Percentiles rank a stretch among this genome's conserved stretches.
Conservation (phyloP, 2,113 vertebrate species). For the Scalopus aquaticus region DNA sequence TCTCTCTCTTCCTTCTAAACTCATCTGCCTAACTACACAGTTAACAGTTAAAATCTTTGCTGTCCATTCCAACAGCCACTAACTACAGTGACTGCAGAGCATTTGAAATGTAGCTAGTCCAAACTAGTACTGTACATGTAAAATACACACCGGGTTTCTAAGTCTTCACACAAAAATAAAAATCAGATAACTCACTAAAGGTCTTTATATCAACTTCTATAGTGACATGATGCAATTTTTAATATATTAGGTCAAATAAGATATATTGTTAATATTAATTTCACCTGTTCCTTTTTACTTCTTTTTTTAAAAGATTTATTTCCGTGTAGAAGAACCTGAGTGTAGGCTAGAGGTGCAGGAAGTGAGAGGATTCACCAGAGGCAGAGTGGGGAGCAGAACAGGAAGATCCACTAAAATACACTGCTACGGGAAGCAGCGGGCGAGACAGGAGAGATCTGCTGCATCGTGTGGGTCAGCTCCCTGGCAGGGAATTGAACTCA, state of each 20-base stretch:
- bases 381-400: too few species aligned
- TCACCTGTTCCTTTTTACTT: not conserved
- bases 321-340: too few species aligned
- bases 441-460: too few species aligned
- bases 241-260: not conserved
- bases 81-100: too few species aligned
- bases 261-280: not conserved
- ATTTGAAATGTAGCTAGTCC: not conserved
- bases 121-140: not conserved
- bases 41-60: not conserved
- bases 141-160: not conserved
- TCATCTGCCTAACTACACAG: not conserved
- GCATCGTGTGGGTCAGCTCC: too few species aligned
- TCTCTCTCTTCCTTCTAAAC: not conserved
- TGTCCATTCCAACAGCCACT: not conserved
- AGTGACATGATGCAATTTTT: not conserved
- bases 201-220: not conserved
- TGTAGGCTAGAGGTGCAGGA: too few species aligned
- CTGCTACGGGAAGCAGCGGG: too few species aligned
- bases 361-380: too few species aligned
- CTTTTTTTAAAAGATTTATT: too few species aligned
- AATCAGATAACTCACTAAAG: not conserved
- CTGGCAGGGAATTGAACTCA: too few species aligned
- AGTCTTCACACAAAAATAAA: not conserved
- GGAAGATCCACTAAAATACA: too few species aligned